phyloP scores from a whole-genome alignment of 2,797 vertebrate species.

The Lacerta agilis region DNA sequence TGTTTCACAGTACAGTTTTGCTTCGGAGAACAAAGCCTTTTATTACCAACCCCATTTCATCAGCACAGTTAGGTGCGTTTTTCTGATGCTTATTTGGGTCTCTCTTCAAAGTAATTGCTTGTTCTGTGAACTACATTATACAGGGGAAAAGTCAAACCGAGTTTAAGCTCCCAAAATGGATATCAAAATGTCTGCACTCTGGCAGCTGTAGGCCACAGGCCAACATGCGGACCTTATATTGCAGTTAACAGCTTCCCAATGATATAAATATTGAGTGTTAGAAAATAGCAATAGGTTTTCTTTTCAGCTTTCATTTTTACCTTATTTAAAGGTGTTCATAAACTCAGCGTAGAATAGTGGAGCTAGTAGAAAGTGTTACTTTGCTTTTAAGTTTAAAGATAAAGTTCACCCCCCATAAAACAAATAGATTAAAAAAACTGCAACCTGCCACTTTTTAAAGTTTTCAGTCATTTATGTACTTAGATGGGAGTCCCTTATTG shows the following conservation, averaged over 20 bases:
- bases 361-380: background rate
- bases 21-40: background rate
- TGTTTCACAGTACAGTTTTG: background rate
- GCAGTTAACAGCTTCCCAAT: background rate
- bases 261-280: conserved; percentile 4
- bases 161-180: conserved; percentile 20
- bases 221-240: background rate
- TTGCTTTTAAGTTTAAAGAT: background rate
- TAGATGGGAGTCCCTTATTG: background rate
- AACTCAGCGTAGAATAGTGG: background rate
- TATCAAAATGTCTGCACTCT: background rate
- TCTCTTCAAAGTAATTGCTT: conserved; percentile 16
- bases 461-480: background rate
- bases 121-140: conserved; percentile 19
- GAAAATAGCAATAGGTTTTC: conserved; percentile 2
- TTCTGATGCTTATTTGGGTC: background rate
- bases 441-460: background rate
- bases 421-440: background rate
- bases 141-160: background rate
- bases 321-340: background rate
- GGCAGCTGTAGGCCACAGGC: background rate
- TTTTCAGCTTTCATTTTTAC: background rate
- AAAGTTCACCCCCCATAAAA: background rate
- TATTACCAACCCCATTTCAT: background rate
- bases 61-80: background rate